Base-by-base conservation (phyloP, 2,113 vertebrate species). In the Zosterops borbonicus region DNA sequence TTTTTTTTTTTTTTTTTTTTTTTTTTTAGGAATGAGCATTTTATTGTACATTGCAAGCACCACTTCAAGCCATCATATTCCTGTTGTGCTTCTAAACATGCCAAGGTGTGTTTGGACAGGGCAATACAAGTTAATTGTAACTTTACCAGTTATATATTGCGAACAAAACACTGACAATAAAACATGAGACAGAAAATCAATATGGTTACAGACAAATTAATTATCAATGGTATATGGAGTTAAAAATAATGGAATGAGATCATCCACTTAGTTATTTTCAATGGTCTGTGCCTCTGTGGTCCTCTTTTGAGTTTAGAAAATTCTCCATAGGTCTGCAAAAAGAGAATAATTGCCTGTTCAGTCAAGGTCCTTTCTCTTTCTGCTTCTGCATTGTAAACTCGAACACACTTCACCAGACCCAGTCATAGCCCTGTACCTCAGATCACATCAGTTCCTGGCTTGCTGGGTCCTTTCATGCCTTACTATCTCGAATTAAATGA, bases 131-230 rank as follows among this genome's bases (percentile, higher is more conserved):
- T 97, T 97, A 97, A 97, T 79, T 88, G 91, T 89, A 97, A 92
- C 55, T 95, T 93, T 94, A 94, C 58, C 70, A 88, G 92, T 90
- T 97, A 90, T 90, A 87, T 87, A 94, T 75, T 96, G 83, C 93
- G 96, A 96, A 96, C 86, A 97, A 96, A 96, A 97, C 70, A 91
- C 70, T 92, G 91, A 95, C 95, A 96, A 95, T 96, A 96, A 97
- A 97, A 95, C 70, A 92, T 83, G 92, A 95, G 96, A 96, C 95
- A 96, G 95, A 85, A 97, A 96, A 97, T 98, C 97, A 97, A 97
- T 98, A 90, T 35, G n/a, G 81, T 97, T 97, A 97, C 96, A 96
- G 95, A 96, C 95, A 97, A 98, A 97, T 98, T 97, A 97, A 97
- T 98, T 98, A 97, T 96, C 97, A 96, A 88, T 96, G 86, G 77